Conservation (phyloP, 2,888 invertebrate species). For the Diogma glabrata region DNA sequence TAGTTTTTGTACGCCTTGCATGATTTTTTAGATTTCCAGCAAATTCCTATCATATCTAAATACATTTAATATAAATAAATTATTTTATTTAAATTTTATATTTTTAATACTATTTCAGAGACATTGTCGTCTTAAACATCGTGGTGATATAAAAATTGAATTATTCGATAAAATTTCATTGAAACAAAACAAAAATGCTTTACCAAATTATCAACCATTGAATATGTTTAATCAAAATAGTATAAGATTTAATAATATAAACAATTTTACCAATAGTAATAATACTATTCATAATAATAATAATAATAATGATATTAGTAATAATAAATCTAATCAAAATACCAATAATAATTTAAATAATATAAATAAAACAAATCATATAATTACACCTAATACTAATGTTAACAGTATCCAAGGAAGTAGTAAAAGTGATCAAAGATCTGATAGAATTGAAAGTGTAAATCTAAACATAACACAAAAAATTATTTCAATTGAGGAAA, state of each 20-base stretch:
- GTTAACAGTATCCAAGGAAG: not conserved
- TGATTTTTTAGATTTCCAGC: too few species aligned
- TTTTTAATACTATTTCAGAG: constrained; percentile 41
- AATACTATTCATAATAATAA: not conserved
- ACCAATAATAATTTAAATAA: not conserved
- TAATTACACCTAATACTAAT: not conserved
- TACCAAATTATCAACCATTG: constrained; percentile 7
- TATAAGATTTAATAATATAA: not conserved
- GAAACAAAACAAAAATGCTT: constrained; percentile 6
- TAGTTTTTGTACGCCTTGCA: too few species aligned
- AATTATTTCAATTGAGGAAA: not conserved
- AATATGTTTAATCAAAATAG: not conserved
- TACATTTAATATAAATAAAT: too few species aligned
- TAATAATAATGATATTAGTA: not conserved
- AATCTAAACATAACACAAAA: not conserved
- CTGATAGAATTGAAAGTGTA: not conserved
- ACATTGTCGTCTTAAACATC: constrained; percentile 67
- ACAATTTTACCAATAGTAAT: not conserved
- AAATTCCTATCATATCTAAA: too few species aligned
- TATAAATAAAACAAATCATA: not conserved
- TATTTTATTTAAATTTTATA: too few species aligned
- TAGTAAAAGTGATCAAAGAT: not conserved
- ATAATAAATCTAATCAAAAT: not conserved
- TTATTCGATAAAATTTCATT: constrained; percentile 31
- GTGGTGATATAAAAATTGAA: constrained; percentile 60